phyloP scores from a whole-genome alignment of 37 sponge, comb jelly and placozoan genomes.

The Aphrocallistes beatrix region DNA sequence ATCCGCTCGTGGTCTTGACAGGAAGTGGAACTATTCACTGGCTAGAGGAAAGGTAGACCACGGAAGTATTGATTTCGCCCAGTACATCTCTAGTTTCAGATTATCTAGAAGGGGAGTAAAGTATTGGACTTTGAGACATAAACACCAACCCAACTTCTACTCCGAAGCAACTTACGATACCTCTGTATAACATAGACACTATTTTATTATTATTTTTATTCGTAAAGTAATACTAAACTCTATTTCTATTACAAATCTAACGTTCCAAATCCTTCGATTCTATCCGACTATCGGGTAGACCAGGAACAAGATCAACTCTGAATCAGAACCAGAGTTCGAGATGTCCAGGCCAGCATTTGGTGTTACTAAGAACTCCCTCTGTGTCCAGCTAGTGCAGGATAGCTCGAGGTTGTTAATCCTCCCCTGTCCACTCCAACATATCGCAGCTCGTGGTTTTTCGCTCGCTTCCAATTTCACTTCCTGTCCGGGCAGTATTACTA shows the following conservation, averaged over 20 bases:
- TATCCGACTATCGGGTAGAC: conserved; percentile 42
- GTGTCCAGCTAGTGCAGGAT: not conserved
- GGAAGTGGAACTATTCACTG: not conserved
- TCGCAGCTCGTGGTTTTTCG: conserved; percentile 33
- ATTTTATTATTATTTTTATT: too few relatives aligned
- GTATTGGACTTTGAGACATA: not conserved
- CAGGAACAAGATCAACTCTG: conserved; percentile 45
- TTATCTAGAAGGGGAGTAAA: not conserved
- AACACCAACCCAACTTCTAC: not conserved
- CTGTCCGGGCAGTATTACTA: conserved; percentile 34
- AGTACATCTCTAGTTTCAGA: not conserved
- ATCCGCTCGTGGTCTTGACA: not conserved
- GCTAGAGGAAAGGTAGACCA: not conserved
- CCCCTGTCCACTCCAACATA: conserved; percentile 78
- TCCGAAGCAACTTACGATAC: not conserved
- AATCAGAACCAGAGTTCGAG: conserved; percentile 26
- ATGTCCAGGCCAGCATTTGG: conserved; percentile 30
- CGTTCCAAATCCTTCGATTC: not conserved
- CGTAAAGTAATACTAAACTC: too few relatives aligned
- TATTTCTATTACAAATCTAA: too few relatives aligned
- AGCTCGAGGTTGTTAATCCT: conserved; percentile 37
- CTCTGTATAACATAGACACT: not conserved
- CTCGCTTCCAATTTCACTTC: conserved; percentile 24
- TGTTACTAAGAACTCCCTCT: conserved; percentile 59
- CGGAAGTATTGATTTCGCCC: not conserved